phyloP scores from a whole-genome alignment of 1,140 invertebrate genomes.

The Sinonovacula constricta region DNA sequence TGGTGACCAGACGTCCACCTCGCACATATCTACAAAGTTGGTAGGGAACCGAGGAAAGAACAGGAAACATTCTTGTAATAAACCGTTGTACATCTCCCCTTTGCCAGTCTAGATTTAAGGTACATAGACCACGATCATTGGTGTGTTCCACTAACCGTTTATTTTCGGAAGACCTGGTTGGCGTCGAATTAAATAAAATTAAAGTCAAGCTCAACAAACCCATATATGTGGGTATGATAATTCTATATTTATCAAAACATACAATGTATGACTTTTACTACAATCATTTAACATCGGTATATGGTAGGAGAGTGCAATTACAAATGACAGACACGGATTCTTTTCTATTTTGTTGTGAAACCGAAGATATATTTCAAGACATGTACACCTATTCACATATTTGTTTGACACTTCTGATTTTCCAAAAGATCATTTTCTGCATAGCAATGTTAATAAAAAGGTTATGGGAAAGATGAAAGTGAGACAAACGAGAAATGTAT shows the following conservation, averaged over 20 bases:
- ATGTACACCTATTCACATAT: slow-evolving; percentile 62
- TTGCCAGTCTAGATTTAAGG: no score
- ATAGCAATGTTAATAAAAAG: slow-evolving; percentile 78
- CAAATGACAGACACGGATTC: slow-evolving; percentile 79
- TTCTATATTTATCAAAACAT: slow-evolving; percentile 46
- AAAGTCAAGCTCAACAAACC: slow-evolving; percentile 47
- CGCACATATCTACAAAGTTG: no score
- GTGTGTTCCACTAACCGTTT: no score
- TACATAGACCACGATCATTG: no score
- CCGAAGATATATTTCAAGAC: slow-evolving; percentile 77
- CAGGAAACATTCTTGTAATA: no score
- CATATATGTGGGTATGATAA: slow-evolving; percentile 34
- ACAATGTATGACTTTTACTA: slow-evolving; percentile 74
- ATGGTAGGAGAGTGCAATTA: slow-evolving; percentile 65
- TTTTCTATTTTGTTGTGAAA: slow-evolving; percentile 75
- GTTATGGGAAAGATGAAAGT: slow-evolving; percentile 80
- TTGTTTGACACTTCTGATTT: slow-evolving; percentile 60
- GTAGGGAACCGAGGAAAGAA: no score
- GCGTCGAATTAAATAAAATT: slow-evolving; percentile 37
- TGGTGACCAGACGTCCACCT: no score
- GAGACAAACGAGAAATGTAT: slow-evolving; percentile 73
- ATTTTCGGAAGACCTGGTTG: slow-evolving; percentile 49
- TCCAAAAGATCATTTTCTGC: slow-evolving; percentile 57
- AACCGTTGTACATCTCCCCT: no score
- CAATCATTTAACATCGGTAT: slow-evolving; percentile 63